These are phyloP conservation scores for Tubulanus polymorphus DNA, from an alignment of 2,888 invertebrate species.

Conservation along the genomic window DNA sequence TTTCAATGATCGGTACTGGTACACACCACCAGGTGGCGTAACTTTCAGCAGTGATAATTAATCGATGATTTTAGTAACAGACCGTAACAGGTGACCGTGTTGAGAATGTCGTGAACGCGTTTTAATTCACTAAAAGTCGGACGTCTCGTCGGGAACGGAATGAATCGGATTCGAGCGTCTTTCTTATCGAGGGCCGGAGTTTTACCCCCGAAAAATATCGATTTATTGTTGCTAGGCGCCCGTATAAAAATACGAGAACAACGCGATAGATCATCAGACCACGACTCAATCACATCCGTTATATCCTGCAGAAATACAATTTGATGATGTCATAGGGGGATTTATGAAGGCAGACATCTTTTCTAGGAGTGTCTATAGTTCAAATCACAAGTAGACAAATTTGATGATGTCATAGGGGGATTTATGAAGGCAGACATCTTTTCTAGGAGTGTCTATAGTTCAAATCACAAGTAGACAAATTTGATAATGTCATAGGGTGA, in stretches of 20 bases:
- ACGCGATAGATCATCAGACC: constrained; percentile 64
- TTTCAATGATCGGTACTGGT: too few species aligned
- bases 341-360: too few species aligned
- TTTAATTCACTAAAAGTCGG: constrained; percentile 77
- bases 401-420: too few species aligned
- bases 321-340: too few species aligned
- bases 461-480: too few species aligned
- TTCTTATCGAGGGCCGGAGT: constrained; percentile 61
- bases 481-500: constrained; percentile 25
- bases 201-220: constrained; percentile 71
- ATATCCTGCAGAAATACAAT: constrained; percentile 73
- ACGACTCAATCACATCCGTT: constrained; percentile 66
- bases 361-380: too few species aligned
- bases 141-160: constrained; percentile 78
- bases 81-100: constrained; percentile 51
- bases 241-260: constrained; percentile 73
- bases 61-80: too few species aligned
- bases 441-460: too few species aligned
- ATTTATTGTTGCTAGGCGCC: constrained; percentile 68
- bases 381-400: too few species aligned
- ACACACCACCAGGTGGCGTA: too few species aligned
- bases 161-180: constrained; percentile 43
- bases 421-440: too few species aligned
- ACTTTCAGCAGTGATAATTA: too few species aligned
- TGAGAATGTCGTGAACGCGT: constrained; percentile 68